These are phyloP conservation scores for Alces alces DNA, from an alignment of 2,113 vertebrate species.

Conservation along the genomic window DNA sequence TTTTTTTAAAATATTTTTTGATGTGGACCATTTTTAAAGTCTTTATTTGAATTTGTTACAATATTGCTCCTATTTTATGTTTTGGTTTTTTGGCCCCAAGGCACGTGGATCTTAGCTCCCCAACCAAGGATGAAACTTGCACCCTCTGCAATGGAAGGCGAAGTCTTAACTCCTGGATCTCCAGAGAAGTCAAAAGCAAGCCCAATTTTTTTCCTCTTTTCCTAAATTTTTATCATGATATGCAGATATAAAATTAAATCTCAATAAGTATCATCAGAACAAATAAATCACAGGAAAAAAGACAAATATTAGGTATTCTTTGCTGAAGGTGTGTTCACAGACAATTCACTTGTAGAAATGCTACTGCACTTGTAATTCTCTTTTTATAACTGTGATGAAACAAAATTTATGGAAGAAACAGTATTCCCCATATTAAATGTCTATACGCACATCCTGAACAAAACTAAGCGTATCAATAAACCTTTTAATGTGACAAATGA, in stretches of 20 bases:
- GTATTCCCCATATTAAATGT: not conserved
- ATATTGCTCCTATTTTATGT: not conserved
- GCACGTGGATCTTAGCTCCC: not conserved
- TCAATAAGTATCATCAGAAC: not conserved
- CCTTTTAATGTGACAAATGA: conserved; percentile 8
- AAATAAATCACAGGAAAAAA: not conserved
- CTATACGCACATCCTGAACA: not conserved
- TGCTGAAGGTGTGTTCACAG: not conserved
- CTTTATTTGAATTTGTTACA: not conserved
- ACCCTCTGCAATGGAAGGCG: not conserved
- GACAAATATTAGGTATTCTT: not conserved
- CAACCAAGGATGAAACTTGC: not conserved
- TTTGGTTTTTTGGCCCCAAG: not conserved
- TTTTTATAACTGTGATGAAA: not conserved
- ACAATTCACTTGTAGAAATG: not conserved
- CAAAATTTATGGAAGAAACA: not conserved
- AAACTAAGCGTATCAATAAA: not conserved
- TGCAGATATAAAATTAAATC: not conserved
- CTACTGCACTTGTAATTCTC: not conserved
- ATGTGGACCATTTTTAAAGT: not conserved
- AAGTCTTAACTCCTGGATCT: not conserved
- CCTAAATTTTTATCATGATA: not conserved
- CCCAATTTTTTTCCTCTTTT: not conserved
- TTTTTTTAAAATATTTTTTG: not conserved
- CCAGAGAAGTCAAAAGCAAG: not conserved